Conservation (phyloP, 2,888 invertebrate genomes). For the Andricus quercusramuli region DNA sequence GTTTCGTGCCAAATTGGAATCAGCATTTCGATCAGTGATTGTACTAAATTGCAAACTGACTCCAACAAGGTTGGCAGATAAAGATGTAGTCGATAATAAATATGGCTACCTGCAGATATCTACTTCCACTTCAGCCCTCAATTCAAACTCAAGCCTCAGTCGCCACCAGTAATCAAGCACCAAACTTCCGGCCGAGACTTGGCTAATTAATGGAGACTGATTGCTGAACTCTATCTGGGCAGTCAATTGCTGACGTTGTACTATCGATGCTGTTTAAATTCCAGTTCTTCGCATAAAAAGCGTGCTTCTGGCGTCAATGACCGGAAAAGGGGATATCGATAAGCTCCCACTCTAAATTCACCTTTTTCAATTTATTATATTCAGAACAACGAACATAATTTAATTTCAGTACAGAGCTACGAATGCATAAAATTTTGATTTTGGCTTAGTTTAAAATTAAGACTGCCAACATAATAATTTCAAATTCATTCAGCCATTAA, state of each 20-base stretch:
- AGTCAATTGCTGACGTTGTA: conserved; percentile 66
- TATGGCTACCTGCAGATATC: conserved; percentile 48
- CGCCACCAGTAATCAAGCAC: conserved; percentile 64
- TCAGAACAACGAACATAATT: background rate
- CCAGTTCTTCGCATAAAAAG: conserved; percentile 42
- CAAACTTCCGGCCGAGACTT: conserved; percentile 61
- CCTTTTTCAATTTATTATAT: background rate
- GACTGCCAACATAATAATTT: too few relatives aligned
- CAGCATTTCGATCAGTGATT: conserved; percentile 57
- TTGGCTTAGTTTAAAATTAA: too few relatives aligned
- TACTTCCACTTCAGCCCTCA: conserved; percentile 1
- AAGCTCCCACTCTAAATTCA: background rate
- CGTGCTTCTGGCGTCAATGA: conserved; percentile 39
- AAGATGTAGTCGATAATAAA: conserved; percentile 47
- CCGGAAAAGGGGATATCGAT: conserved; percentile 52
- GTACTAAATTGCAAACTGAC: conserved; percentile 52
- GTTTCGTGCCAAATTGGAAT: conserved; percentile 61
- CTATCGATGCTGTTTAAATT: conserved; percentile 57
- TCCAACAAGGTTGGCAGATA: conserved; percentile 7
- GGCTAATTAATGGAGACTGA: conserved; percentile 75
- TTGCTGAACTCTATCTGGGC: conserved; percentile 71
- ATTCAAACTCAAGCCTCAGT: conserved; percentile 45
- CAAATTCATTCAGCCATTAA: background rate
- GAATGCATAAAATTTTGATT: too few relatives aligned
- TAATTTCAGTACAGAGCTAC: background rate